Percentiles rank a stretch among this genome's conserved stretches.
phyloP scores from a whole-genome alignment of 2,888 invertebrate species.

The Latrodectus elegans region DNA sequence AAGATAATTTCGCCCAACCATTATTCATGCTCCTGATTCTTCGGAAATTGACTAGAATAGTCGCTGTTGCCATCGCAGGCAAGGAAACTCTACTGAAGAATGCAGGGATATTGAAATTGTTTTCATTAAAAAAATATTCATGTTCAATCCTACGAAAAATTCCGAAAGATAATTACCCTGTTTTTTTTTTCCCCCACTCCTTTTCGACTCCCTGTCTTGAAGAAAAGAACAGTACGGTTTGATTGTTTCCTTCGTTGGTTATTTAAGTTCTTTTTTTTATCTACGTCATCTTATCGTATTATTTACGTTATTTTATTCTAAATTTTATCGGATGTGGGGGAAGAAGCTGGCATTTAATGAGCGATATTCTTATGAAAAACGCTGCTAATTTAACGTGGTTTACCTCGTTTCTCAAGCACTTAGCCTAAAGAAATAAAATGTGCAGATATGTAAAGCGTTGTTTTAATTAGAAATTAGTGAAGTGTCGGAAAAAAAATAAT shows the following conservation, averaged over 20 bases:
- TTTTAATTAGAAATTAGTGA: slow-evolving; percentile 3
- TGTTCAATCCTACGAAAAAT: slow-evolving; percentile 1
- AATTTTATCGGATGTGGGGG: not conserved
- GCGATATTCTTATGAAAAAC: not conserved
- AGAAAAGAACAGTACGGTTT: slow-evolving; percentile 1
- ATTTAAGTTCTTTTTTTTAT: not conserved
- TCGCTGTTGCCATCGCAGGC: slow-evolving; percentile 34
- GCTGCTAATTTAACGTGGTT: slow-evolving; percentile 3
- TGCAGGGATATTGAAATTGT: slow-evolving; percentile 38
- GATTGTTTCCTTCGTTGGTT: not conserved
- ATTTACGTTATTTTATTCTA: not conserved
- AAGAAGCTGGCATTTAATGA: not conserved
- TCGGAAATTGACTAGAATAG: slow-evolving; percentile 12
- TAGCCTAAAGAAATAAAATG: not conserved
- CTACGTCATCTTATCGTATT: not conserved
- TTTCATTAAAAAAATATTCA: slow-evolving; percentile 44
- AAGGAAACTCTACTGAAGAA: slow-evolving; percentile 2
- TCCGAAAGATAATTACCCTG: slow-evolving; percentile 26
- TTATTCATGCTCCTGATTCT: slow-evolving; percentile 36
- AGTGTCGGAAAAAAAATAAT: not conserved
- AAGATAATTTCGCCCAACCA: slow-evolving; percentile 10
- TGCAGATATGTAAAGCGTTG: not conserved
- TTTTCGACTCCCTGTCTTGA: not conserved
- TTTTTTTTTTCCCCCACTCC: slow-evolving; percentile 5
- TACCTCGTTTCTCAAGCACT: not conserved